These are phyloP conservation scores for Echiichthys vipera DNA, from an alignment of 2,797 vertebrate genomes.

Conservation along the genomic window DNA sequence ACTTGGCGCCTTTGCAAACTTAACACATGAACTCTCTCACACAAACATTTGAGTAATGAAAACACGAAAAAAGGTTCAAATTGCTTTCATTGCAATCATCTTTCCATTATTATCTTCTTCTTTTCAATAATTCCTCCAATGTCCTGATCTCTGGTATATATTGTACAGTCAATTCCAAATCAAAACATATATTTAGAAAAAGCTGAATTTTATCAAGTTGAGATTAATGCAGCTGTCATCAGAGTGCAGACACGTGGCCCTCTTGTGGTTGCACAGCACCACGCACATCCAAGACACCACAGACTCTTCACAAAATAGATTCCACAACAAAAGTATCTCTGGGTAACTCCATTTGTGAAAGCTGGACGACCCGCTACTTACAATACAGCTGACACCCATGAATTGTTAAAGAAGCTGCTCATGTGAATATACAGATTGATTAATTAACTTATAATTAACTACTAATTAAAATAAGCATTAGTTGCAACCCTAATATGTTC, in stretches of 20 bases:
- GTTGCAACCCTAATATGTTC: background rate
- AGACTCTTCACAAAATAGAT: background rate
- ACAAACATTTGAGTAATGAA: background rate
- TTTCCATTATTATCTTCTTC: too few species aligned
- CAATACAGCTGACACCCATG: background rate
- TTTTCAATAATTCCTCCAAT: background rate
- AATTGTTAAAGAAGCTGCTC: background rate
- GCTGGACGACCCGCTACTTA: background rate
- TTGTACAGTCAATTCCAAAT: background rate
- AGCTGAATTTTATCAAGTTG: background rate
- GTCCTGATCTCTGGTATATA: background rate
- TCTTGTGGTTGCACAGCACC: conserved; percentile 49
- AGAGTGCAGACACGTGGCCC: conserved; percentile 32
- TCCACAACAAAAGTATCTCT: background rate
- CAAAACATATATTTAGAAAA: background rate
- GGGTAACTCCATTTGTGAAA: background rate
- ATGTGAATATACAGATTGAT: background rate
- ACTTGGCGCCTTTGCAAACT: background rate
- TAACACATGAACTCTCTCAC: background rate
- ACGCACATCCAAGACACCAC: background rate
- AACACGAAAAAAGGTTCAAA: background rate
- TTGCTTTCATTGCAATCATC: too few species aligned
- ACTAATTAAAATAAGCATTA: background rate
- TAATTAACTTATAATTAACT: background rate
- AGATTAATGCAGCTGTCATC: conserved; percentile 8